Evolutionary conservation across 1,140 invertebrate genomes (phyloP).

Genomic region (Lepidurus packardi): DNA sequence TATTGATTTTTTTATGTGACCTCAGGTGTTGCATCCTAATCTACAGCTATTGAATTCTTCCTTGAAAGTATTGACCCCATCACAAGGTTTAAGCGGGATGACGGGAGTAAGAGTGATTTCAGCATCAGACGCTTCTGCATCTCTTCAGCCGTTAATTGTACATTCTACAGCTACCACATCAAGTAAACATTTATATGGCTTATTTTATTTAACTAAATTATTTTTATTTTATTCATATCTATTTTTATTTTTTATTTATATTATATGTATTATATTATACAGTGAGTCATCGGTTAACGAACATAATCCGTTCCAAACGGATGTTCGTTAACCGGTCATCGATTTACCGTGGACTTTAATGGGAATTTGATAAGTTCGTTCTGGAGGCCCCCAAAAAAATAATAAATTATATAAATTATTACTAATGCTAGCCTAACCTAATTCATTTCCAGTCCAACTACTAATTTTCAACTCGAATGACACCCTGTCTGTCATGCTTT

Average conservation of each 20-base stretch:
- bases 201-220: neutral
- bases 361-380: too few species aligned
- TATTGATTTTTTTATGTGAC: neutral
- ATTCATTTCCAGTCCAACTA: too few species aligned
- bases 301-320: too few species aligned
- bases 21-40: slow-evolving; percentile 15
- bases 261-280: too few species aligned
- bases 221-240: neutral
- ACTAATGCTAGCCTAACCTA: too few species aligned
- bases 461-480: too few species aligned
- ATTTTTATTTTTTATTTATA: neutral
- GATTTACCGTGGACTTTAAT: too few species aligned
- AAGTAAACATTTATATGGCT: neutral
- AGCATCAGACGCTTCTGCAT: slow-evolving; percentile 23
- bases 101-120: slow-evolving; percentile 24
- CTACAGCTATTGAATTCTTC: slow-evolving; percentile 31
- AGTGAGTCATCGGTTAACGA: too few species aligned
- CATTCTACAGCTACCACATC: slow-evolving; percentile 25
- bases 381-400: too few species aligned
- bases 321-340: too few species aligned
- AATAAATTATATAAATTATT: too few species aligned
- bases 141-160: slow-evolving; percentile 33
- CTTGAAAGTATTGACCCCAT: slow-evolving; percentile 30
- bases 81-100: neutral
- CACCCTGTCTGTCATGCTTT: too few species aligned